Conservation (phyloP, 2,797 vertebrate species). For the Phrynocephalus guinanensis region DNA sequence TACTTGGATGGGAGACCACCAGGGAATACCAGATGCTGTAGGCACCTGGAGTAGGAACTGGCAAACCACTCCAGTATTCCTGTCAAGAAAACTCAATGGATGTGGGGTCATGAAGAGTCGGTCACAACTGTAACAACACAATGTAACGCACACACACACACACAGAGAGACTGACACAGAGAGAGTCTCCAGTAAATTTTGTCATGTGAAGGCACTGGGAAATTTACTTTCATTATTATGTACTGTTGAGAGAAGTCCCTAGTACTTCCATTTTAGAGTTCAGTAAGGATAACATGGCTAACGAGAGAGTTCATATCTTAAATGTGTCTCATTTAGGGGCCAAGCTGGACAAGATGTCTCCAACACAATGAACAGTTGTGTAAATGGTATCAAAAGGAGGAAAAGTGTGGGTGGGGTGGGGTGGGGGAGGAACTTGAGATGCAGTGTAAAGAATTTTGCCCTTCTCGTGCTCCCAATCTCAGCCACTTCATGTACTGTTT, state of each 20-base stretch:
- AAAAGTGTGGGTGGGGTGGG: background rate
- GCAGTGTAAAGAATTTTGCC: background rate
- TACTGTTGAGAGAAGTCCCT: background rate
- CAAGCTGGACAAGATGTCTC: background rate
- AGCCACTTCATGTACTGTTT: background rate
- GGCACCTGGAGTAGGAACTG: too few relatives aligned
- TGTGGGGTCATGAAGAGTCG: too few relatives aligned
- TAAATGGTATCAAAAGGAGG: background rate
- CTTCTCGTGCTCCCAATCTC: background rate
- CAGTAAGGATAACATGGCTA: background rate
- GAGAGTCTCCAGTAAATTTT: background rate
- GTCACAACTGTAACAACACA: too few relatives aligned
- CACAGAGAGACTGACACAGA: too few relatives aligned
- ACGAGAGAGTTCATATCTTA: background rate
- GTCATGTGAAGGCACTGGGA: background rate
- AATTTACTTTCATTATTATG: background rate
- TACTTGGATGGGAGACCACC: too few relatives aligned
- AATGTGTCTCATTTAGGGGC: background rate
- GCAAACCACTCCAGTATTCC: too few relatives aligned
- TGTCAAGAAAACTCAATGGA: too few relatives aligned
- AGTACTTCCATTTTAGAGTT: background rate
- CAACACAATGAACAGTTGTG: background rate
- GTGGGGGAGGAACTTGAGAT: background rate
- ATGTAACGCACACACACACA: too few relatives aligned
- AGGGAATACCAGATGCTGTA: too few relatives aligned